Conservation (phyloP, 2,888 invertebrate genomes). For the Syrphus vitripennis region DNA sequence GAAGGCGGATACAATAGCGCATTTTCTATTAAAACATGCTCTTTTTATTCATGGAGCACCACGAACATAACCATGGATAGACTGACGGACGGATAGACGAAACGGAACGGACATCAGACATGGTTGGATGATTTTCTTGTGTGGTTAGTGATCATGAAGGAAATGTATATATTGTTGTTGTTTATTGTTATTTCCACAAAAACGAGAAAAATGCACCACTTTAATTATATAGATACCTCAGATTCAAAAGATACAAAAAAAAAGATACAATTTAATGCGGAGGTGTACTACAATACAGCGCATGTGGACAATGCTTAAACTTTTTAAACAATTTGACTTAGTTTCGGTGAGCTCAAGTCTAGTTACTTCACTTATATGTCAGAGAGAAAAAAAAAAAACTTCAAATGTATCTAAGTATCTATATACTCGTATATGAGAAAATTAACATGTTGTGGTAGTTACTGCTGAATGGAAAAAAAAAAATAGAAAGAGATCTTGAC, state of each 20-base stretch:
- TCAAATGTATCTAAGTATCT: neutral
- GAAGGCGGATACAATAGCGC: conserved; percentile 35
- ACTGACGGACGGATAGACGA: neutral
- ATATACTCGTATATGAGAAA: neutral
- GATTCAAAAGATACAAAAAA: neutral
- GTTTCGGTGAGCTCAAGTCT: neutral
- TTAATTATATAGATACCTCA: conserved; percentile 15
- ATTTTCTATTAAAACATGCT: conserved; percentile 41
- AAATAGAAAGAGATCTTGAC: conserved; percentile 54
- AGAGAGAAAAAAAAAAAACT: neutral
- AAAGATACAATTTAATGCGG: conserved; percentile 11
- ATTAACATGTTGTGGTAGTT: conserved; percentile 37
- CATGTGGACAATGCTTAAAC: conserved; percentile 38
- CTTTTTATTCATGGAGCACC: conserved; percentile 29
- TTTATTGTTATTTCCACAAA: conserved; percentile 8
- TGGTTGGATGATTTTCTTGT: conserved; percentile 61
- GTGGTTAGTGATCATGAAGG: conserved; percentile 17
- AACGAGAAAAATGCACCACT: conserved; percentile 36
- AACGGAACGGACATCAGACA: too few relatives aligned
- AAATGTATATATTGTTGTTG: neutral
- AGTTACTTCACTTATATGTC: neutral
- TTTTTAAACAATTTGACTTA: conserved; percentile 9
- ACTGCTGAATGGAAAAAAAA: neutral
- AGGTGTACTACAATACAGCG: conserved; percentile 32
- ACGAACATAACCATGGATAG: neutral